Evolutionary conservation across 2,888 invertebrate genomes (phyloP).

Genomic region (Corbicula japonica): DNA sequence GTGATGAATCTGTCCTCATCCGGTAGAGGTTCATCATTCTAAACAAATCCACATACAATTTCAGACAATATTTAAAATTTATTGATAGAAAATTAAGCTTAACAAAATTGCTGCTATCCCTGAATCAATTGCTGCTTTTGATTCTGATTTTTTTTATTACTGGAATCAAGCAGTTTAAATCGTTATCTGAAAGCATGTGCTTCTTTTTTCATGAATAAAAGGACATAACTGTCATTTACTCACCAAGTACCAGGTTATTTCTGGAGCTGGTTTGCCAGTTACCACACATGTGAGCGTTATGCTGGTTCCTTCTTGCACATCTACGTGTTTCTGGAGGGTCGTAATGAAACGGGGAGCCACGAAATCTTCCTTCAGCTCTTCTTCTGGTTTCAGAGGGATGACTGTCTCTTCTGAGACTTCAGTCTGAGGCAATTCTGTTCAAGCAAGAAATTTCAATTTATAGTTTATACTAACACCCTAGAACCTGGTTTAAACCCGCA

Average conservation of each 20-base stretch:
- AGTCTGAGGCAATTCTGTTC: slow-evolving; percentile 58
- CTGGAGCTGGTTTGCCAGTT: slow-evolving; percentile 92
- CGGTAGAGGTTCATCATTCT: slow-evolving; percentile 71
- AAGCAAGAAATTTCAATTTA: not conserved
- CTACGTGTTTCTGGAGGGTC: slow-evolving; percentile 89
- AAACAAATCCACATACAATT: no score
- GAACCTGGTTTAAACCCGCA: no score
- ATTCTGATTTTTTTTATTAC: no score
- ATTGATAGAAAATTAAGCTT: not conserved
- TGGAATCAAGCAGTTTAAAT: no score
- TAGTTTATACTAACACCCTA: not conserved
- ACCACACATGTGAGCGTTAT: slow-evolving; percentile 92
- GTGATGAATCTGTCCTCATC: slow-evolving; percentile 78
- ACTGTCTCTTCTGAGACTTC: slow-evolving; percentile 67
- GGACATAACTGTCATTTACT: no score
- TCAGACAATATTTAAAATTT: not conserved
- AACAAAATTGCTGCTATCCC: not conserved
- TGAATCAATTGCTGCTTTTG: not conserved
- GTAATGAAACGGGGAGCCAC: slow-evolving; percentile 85
- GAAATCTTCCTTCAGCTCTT: slow-evolving; percentile 88
- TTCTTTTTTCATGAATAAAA: no score
- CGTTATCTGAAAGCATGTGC: no score
- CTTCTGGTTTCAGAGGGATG: slow-evolving; percentile 57
- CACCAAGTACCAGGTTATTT: slow-evolving; percentile 90
- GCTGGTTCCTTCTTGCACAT: slow-evolving; percentile 90